Evolutionary conservation across 2,888 invertebrate species (phyloP).

Genomic region (Micropterix aruncella): DNA sequence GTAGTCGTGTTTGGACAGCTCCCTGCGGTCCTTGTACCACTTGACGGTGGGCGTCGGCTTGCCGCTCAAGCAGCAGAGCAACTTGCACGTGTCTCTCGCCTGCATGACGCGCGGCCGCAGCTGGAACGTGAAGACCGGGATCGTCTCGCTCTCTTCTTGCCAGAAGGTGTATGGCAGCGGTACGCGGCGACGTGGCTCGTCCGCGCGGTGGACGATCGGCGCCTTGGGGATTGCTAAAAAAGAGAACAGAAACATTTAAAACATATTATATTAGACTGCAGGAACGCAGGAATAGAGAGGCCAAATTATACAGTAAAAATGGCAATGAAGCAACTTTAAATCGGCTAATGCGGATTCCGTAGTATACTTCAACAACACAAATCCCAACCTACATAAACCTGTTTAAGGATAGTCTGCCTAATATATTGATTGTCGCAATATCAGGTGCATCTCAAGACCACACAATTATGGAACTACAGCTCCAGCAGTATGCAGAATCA

Average conservation of each 20-base stretch:
- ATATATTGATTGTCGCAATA: too few species aligned
- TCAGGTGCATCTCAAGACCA: too few species aligned
- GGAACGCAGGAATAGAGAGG: too few species aligned
- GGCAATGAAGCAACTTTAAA: too few species aligned
- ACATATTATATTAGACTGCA: too few species aligned
- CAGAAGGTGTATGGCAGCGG: slow-evolving; percentile 77
- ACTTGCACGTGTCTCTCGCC: slow-evolving; percentile 88
- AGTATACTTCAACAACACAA: too few species aligned
- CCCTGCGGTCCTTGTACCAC: slow-evolving; percentile 73
- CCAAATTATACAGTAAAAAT: too few species aligned
- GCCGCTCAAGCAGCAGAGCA: slow-evolving; percentile 91
- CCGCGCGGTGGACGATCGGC: slow-evolving; percentile 56
- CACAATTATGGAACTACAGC: too few species aligned
- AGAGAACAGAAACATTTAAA: slow-evolving; percentile 1
- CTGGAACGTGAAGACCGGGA: slow-evolving; percentile 96
- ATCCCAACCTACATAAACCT: too few species aligned
- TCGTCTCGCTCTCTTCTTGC: slow-evolving; percentile 86
- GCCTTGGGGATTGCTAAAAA: slow-evolving; percentile 59
- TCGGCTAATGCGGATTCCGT: too few species aligned
- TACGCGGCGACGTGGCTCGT: slow-evolving; percentile 65
- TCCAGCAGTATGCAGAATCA: too few species aligned
- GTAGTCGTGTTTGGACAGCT: slow-evolving; percentile 82
- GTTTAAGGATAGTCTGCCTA: too few species aligned
- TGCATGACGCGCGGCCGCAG: slow-evolving; percentile 98
- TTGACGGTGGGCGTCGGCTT: slow-evolving; percentile 71